Percentiles rank a stretch among this genome's conserved stretches.
phyloP scores from a whole-genome alignment of 2,113 vertebrate genomes.

The Aptenodytes forsteri region DNA sequence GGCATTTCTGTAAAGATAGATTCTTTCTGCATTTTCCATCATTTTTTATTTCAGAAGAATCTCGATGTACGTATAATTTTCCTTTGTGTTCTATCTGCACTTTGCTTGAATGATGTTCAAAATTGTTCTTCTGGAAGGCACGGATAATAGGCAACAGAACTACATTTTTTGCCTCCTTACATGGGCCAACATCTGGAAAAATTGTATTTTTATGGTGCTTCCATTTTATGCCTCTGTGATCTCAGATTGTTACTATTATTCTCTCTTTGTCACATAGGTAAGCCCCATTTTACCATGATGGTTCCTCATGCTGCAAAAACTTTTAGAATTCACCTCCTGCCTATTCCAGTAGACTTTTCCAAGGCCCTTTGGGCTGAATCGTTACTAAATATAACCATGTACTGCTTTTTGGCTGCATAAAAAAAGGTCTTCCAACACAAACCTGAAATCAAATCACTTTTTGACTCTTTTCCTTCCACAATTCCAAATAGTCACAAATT shows the following conservation, averaged over 20 bases:
- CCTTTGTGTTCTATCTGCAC: background rate
- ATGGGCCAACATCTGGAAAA: conserved; percentile 31
- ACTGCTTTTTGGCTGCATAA: background rate
- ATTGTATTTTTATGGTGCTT: background rate
- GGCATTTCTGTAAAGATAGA: background rate
- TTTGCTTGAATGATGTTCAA: background rate
- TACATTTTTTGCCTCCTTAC: background rate
- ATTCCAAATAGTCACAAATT: conserved; percentile 20
- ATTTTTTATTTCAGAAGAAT: background rate
- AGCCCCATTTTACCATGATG: background rate
- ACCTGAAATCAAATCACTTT: background rate
- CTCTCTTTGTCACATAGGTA: background rate
- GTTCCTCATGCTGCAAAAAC: background rate
- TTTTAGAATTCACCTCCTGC: background rate
- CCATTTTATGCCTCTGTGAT: background rate
- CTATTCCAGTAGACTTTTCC: background rate
- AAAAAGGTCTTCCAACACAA: background rate
- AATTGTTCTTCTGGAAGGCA: conserved; percentile 11
- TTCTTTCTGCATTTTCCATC: background rate
- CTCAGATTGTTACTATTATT: background rate
- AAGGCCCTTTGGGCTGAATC: background rate
- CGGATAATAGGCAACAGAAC: conserved; percentile 18
- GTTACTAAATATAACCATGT: background rate
- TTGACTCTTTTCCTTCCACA: conserved; percentile 18
- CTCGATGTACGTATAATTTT: background rate